Percentiles rank a stretch among this genome's conserved stretches.
phyloP scores from a whole-genome alignment of 2,113 vertebrate genomes.

The Rhea pennata region DNA sequence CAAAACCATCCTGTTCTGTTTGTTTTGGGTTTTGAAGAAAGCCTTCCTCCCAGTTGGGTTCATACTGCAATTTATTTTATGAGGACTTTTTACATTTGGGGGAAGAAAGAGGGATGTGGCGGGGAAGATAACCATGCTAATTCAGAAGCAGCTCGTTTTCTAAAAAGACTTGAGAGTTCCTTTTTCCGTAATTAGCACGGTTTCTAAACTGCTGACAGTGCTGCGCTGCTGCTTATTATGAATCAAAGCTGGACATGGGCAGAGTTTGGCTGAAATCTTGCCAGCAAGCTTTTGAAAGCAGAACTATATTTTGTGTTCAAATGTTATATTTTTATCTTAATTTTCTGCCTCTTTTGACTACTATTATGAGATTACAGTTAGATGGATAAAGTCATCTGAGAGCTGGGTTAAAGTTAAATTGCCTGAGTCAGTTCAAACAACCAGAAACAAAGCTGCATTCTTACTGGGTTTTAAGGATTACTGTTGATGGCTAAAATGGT shows the following conservation, averaged over 20 bases:
- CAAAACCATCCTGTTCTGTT: slow-evolving; percentile 36
- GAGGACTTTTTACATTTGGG: slow-evolving; percentile 11
- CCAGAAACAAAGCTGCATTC: slow-evolving; percentile 68
- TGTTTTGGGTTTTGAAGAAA: slow-evolving; percentile 61
- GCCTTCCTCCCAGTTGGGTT: slow-evolving; percentile 17
- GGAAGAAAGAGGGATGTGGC: slow-evolving; percentile 26
- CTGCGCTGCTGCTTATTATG: neutral
- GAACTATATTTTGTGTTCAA: slow-evolving; percentile 55
- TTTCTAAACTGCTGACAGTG: slow-evolving; percentile 51
- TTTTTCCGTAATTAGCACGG: slow-evolving; percentile 31
- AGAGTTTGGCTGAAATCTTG: slow-evolving; percentile 30
- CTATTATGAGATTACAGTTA: slow-evolving; percentile 69
- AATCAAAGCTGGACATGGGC: slow-evolving; percentile 54
- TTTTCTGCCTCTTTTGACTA: slow-evolving; percentile 59
- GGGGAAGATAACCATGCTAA: slow-evolving; percentile 47
- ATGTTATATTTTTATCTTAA: slow-evolving; percentile 68
- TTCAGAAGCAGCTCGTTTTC: slow-evolving; percentile 42
- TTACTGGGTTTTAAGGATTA: slow-evolving; percentile 61
- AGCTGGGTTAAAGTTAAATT: slow-evolving; percentile 64
- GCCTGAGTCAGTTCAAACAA: slow-evolving; percentile 66
- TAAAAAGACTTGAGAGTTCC: slow-evolving; percentile 1
- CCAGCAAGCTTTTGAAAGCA: slow-evolving; percentile 51
- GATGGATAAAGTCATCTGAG: slow-evolving; percentile 68
- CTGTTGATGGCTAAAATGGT: slow-evolving; percentile 52
- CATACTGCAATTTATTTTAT: slow-evolving; percentile 55